phyloP scores from a whole-genome alignment of 2,797 vertebrate species.

The Peromyscus melanophrys region DNA sequence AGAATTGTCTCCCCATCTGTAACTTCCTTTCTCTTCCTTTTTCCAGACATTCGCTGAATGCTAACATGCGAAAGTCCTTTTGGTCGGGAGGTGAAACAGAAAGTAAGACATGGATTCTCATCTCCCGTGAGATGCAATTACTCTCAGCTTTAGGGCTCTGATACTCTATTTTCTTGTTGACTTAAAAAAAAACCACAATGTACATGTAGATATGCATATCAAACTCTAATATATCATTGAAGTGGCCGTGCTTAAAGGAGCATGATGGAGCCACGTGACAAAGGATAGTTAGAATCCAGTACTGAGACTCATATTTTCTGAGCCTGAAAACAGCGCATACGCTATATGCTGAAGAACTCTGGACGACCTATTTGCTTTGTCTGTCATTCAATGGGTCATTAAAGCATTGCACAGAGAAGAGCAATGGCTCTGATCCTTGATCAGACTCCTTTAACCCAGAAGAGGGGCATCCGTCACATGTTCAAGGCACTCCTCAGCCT shows the following conservation, averaged over 20 bases:
- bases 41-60: neutral
- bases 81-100: neutral
- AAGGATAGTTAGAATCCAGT: constrained; percentile 8
- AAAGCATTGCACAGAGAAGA: neutral
- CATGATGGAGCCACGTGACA: neutral
- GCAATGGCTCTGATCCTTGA: neutral
- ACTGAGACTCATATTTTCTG: constrained; percentile 27
- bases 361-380: neutral
- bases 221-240: neutral
- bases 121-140: constrained; percentile 35
- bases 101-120: neutral
- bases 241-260: neutral
- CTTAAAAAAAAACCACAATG: neutral
- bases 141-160: neutral
- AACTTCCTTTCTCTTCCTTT: neutral
- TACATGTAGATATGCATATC: neutral
- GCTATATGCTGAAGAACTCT: neutral
- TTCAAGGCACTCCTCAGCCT: neutral
- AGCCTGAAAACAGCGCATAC: neutral
- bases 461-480: neutral
- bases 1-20: neutral
- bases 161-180: constrained; percentile 4
- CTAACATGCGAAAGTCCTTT: neutral
- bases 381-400: neutral
- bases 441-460: neutral